These are phyloP conservation scores for Mergus octosetaceus DNA, from an alignment of 2,797 vertebrate species.

Conservation along the genomic window DNA sequence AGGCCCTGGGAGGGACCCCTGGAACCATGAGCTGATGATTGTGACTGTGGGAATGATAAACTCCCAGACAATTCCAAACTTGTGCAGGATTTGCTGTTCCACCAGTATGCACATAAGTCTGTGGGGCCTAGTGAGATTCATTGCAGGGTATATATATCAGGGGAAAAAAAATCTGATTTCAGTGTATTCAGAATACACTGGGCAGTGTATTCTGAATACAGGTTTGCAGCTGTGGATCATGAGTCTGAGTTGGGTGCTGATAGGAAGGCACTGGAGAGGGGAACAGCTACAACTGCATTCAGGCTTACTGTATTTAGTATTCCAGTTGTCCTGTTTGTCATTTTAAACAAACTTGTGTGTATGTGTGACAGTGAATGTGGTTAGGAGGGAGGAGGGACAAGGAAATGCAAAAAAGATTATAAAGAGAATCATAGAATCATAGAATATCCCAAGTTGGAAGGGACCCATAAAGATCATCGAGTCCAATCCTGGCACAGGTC, in stretches of 20 bases:
- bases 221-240: rapidly evolving
- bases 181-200: not conserved
- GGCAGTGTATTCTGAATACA: not conserved
- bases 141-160: too few species aligned
- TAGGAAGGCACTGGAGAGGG: not conserved
- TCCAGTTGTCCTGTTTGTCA: not conserved
- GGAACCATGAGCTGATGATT: too few species aligned
- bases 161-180: not conserved
- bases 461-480: too few species aligned
- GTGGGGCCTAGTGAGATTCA: too few species aligned
- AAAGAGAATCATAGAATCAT: too few species aligned
- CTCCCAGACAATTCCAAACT: too few species aligned
- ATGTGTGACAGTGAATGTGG: not conserved
- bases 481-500: too few species aligned
- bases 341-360: not conserved
- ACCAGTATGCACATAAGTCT: too few species aligned
- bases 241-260: not conserved
- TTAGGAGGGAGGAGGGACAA: not conserved
- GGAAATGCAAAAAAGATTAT: not conserved
- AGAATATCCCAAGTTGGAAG: too few species aligned
- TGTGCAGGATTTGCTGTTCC: too few species aligned
- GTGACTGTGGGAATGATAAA: too few species aligned
- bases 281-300: not conserved
- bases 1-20: too few species aligned
- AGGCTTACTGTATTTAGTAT: not conserved